Percentiles rank a stretch among this genome's conserved stretches.
Conservation (phyloP, 2,888 invertebrate genomes). For the Microctonus hyperodae region DNA sequence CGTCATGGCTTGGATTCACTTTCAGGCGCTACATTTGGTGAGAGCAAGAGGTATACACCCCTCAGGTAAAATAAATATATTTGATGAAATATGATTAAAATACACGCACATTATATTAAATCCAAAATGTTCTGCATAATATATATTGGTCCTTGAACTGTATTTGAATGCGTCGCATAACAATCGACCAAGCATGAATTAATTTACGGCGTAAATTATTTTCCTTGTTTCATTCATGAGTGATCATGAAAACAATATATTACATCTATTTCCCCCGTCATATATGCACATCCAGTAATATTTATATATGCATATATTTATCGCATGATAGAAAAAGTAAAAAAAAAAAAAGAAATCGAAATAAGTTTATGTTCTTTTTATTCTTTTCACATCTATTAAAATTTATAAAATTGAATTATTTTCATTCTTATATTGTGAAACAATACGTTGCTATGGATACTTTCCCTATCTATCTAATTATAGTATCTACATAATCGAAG, state of each 20-base stretch:
- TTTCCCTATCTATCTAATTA: slow-evolving; percentile 13
- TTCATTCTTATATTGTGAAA: slow-evolving; percentile 7
- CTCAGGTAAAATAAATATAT: slow-evolving; percentile 49
- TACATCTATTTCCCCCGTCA: background rate
- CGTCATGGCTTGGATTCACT: slow-evolving; percentile 63
- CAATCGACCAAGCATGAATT: background rate
- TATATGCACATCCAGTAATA: no score
- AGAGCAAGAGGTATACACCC: slow-evolving; percentile 60
- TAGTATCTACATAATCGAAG: slow-evolving; percentile 20
- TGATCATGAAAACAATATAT: background rate
- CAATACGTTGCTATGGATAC: background rate
- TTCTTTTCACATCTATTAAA: no score
- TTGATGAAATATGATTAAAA: background rate
- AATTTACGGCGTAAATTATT: background rate
- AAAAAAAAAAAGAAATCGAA: background rate
- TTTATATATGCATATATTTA: no score
- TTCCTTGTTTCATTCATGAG: background rate
- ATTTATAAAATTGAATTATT: background rate
- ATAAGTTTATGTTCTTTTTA: no score
- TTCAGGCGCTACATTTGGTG: slow-evolving; percentile 61
- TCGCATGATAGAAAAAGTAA: background rate
- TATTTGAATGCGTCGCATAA: background rate
- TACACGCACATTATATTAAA: background rate
- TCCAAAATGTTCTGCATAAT: background rate
- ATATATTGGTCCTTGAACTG: background rate